These are phyloP conservation scores for Aproaerema taeniolella DNA, from an alignment of 2,888 invertebrate species.

Conservation along the genomic window DNA sequence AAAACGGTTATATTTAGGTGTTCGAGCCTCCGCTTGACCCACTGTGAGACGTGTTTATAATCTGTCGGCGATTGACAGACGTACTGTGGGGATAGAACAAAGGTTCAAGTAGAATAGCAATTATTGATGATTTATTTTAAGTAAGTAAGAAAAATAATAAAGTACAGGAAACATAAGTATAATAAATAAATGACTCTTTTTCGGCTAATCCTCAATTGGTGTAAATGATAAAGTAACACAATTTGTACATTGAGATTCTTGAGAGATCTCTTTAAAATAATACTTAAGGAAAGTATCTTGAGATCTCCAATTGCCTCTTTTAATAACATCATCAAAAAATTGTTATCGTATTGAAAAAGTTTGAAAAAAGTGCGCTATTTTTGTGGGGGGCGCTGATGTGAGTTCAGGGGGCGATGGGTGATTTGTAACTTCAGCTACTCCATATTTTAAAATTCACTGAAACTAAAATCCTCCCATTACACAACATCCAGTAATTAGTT, in stretches of 20 bases:
- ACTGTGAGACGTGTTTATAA: slow-evolving; percentile 12
- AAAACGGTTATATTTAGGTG: slow-evolving; percentile 11
- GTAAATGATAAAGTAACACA: background rate
- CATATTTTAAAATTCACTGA: too few species aligned
- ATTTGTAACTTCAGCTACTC: too few species aligned
- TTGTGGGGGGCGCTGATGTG: too few species aligned
- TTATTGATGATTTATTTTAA: background rate
- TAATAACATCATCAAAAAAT: slow-evolving; percentile 18
- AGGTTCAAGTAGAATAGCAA: background rate
- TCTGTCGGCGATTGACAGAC: slow-evolving; percentile 9
- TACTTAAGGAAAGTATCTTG: slow-evolving; percentile 8
- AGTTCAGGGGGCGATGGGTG: too few species aligned
- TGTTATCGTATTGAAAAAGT: too few species aligned
- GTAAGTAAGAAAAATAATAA: background rate
- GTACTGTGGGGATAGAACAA: slow-evolving; percentile 3
- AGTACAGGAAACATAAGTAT: background rate
- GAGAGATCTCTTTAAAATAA: slow-evolving; percentile 9
- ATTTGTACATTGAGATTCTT: background rate
- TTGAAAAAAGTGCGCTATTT: too few species aligned
- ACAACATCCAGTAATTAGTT: too few species aligned
- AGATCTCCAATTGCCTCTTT: slow-evolving; percentile 21
- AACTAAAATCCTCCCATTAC: too few species aligned
- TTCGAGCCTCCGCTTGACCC: slow-evolving; percentile 10
- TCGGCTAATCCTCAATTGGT: too few species aligned
- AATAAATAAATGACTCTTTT: too few species aligned